phyloP scores from a whole-genome alignment of 2,888 invertebrate species.

The Phaonia tiefii region DNA sequence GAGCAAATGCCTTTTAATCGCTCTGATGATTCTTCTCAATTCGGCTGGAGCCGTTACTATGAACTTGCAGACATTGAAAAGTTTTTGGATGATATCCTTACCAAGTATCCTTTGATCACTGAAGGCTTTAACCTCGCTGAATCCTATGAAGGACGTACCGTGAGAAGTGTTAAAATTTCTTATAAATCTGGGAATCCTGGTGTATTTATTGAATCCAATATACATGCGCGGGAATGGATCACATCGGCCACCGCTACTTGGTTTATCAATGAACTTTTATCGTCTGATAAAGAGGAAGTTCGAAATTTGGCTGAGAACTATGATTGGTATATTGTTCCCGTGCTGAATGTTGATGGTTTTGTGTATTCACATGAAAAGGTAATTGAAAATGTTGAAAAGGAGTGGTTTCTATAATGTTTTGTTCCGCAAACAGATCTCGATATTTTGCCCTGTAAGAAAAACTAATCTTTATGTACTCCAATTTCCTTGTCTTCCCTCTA shows the following conservation, averaged over 20 bases:
- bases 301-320: slow-evolving; percentile 84
- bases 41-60: slow-evolving; percentile 84
- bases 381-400: no score
- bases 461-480: no score
- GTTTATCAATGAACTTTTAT: slow-evolving; percentile 86
- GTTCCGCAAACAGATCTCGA: no score
- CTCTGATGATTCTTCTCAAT: slow-evolving; percentile 67
- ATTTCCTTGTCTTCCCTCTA: background rate
- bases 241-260: slow-evolving; percentile 85
- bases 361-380: slow-evolving; percentile 84
- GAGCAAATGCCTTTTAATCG: slow-evolving; percentile 53
- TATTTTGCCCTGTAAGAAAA: no score
- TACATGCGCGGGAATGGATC: slow-evolving; percentile 87
- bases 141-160: slow-evolving; percentile 83
- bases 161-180: slow-evolving; percentile 82
- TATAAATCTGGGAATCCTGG: slow-evolving; percentile 80
- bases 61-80: slow-evolving; percentile 82
- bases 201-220: slow-evolving; percentile 85
- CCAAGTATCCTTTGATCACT: slow-evolving; percentile 81
- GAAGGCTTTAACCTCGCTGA: slow-evolving; percentile 82
- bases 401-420: background rate
- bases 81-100: slow-evolving; percentile 82
- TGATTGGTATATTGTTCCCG: slow-evolving; percentile 88
- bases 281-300: slow-evolving; percentile 82
- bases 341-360: slow-evolving; percentile 88